Conservation (phyloP, 2,113 vertebrate species). For the Pomatorhinus ruficollis region DNA sequence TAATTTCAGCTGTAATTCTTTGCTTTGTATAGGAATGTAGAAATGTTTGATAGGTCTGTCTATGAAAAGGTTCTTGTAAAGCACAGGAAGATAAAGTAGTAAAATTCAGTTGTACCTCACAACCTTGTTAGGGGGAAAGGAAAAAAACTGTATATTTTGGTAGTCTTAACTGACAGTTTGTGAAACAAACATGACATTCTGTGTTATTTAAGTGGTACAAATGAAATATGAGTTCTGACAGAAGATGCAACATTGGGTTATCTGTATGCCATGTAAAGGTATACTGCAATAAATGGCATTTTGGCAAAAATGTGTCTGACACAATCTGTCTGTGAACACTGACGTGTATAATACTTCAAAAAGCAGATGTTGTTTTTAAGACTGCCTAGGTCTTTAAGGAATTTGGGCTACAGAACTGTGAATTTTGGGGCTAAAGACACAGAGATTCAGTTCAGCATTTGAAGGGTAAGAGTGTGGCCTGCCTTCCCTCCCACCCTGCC, state of each 20-base stretch:
- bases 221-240: slow-evolving; percentile 35
- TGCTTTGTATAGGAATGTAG: slow-evolving; percentile 67
- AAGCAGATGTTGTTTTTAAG: not conserved
- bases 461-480: not conserved
- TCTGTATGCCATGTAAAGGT: slow-evolving; percentile 57
- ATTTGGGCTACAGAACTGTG: not conserved
- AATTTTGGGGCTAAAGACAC: not conserved
- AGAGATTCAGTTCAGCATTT: not conserved
- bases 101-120: slow-evolving; percentile 61
- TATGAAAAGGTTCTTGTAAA: slow-evolving; percentile 55
- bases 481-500: not conserved
- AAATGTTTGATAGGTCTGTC: slow-evolving; percentile 48
- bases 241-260: slow-evolving; percentile 21
- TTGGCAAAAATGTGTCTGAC: slow-evolving; percentile 32
- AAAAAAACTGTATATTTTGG: slow-evolving; percentile 66
- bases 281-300: slow-evolving; percentile 70
- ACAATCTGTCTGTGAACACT: not conserved
- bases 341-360: not conserved
- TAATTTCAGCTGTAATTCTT: slow-evolving; percentile 70
- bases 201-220: slow-evolving; percentile 67
- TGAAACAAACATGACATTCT: slow-evolving; percentile 66
- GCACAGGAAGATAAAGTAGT: slow-evolving; percentile 51
- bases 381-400: not conserved
- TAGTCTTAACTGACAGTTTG: slow-evolving; percentile 64
- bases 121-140: slow-evolving; percentile 18